Evolutionary conservation across 2,113 vertebrate genomes (phyloP).

Genomic region (Indicator indicator): DNA sequence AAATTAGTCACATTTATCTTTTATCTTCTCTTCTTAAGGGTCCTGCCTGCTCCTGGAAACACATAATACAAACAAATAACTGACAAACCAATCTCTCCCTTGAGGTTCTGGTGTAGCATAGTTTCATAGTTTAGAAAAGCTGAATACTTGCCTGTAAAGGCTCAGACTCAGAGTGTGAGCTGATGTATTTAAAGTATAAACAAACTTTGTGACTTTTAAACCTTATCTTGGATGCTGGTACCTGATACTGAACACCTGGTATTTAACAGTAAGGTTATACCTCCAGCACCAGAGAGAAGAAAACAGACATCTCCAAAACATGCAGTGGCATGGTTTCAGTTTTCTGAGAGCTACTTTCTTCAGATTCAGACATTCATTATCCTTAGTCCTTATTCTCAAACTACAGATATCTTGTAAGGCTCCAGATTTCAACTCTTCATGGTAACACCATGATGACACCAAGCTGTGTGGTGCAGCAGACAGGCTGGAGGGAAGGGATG

Average conservation of each 20-base stretch:
- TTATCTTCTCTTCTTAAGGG: neutral
- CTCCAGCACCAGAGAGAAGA: neutral
- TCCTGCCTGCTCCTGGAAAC: neutral
- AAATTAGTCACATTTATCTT: neutral
- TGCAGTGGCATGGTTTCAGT: neutral
- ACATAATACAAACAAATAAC: neutral
- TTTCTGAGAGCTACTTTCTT: neutral
- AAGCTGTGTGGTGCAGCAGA: too few relatives aligned
- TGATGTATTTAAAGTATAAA: neutral
- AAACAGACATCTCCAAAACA: neutral
- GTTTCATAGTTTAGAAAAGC: neutral
- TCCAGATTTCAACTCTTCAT: neutral
- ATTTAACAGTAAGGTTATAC: neutral
- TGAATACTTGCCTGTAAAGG: neutral
- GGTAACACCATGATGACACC: too few relatives aligned
- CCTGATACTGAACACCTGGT: neutral
- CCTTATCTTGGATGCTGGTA: neutral
- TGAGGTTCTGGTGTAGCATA: neutral
- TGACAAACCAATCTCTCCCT: neutral
- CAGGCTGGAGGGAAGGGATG: too few relatives aligned
- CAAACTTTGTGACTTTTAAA: neutral
- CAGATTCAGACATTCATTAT: neutral
- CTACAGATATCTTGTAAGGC: neutral
- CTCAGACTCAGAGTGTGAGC: neutral
- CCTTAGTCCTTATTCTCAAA: neutral